phyloP scores from a whole-genome alignment of 2,888 invertebrate species.

The Glyphotaelius pellucidus region DNA sequence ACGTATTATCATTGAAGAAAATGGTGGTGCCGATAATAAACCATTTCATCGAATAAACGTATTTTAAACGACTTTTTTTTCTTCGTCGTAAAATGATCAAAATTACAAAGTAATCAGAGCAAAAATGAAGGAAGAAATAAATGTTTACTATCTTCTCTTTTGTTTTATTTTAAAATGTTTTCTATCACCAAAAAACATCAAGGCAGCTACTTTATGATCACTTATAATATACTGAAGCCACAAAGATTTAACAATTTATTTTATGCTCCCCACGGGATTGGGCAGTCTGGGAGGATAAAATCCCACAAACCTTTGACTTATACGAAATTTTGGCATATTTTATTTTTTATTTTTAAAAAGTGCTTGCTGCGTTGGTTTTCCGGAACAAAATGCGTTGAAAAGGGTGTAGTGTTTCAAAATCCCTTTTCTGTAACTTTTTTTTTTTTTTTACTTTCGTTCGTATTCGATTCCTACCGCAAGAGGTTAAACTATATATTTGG shows the following conservation, averaged over 20 bases:
- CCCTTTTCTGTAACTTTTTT: background rate
- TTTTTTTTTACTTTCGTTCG: background rate
- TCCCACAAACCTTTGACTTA: background rate
- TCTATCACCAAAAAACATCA: background rate
- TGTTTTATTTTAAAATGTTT: background rate
- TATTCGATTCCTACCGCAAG: too few species aligned
- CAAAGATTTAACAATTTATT: background rate
- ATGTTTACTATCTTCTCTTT: background rate
- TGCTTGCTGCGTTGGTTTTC: background rate
- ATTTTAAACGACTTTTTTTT: background rate
- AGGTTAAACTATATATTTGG: too few species aligned
- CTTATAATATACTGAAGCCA: background rate
- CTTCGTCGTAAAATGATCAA: background rate
- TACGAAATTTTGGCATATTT: background rate
- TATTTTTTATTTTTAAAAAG: background rate
- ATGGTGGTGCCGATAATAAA: background rate
- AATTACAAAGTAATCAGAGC: background rate
- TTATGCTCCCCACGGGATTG: background rate
- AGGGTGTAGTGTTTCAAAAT: background rate
- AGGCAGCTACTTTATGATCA: background rate
- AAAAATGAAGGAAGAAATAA: background rate
- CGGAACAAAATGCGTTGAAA: background rate
- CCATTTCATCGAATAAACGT: background rate
- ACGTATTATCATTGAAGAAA: background rate
- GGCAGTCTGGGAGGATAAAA: background rate